Percentiles rank a stretch among this genome's conserved stretches.
Evolutionary conservation across 2,113 vertebrate genomes (phyloP).

Genomic region (Haliaeetus leucogaster): DNA sequence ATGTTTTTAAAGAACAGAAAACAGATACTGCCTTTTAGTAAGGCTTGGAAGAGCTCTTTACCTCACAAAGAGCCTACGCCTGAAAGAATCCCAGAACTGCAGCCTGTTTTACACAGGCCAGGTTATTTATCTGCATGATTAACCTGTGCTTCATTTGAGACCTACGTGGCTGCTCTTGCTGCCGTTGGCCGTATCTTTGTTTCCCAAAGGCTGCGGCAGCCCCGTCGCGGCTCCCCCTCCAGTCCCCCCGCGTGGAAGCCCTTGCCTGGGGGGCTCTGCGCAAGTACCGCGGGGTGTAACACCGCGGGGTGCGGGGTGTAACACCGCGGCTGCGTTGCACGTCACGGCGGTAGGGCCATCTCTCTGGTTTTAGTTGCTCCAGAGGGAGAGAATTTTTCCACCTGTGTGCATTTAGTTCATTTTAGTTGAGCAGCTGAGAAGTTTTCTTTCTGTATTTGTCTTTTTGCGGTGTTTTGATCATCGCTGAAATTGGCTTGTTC

Average conservation of each 20-base stretch:
- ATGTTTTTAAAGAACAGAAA: background rate
- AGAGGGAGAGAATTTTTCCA: background rate
- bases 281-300: rapidly evolving
- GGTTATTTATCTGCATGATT: background rate
- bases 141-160: background rate
- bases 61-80: background rate
- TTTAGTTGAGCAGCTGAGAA: background rate
- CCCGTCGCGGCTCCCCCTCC: background rate
- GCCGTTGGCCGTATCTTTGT: background rate
- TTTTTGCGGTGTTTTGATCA: background rate
- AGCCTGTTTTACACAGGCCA: background rate
- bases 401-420: background rate
- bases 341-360: background rate
- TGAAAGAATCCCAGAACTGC: background rate
- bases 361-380: background rate
- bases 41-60: background rate
- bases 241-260: background rate
- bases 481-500: background rate
- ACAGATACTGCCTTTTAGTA: background rate
- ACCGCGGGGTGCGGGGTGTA: rapidly evolving
- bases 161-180: background rate
- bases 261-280: rapidly evolving
- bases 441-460: background rate
- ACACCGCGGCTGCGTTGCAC: rapidly evolving
- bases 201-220: background rate